phyloP scores from a whole-genome alignment of 2,797 vertebrate genomes.

The Triplophysa yarkandensis region DNA sequence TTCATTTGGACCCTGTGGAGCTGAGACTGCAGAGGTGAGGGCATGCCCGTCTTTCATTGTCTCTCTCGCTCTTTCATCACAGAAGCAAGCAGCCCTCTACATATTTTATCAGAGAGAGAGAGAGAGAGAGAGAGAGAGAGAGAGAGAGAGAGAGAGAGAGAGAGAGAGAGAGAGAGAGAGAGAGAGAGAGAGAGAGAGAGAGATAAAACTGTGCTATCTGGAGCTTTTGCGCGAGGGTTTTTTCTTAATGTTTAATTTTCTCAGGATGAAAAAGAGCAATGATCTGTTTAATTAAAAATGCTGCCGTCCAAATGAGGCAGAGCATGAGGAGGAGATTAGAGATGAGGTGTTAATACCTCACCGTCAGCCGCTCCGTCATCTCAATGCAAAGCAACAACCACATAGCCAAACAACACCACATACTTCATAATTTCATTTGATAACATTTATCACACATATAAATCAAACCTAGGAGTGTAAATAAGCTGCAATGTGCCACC shows the following conservation, averaged over 20 bases:
- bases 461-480: neutral
- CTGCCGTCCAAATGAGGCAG: slow-evolving; percentile 68
- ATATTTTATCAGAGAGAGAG: slow-evolving; percentile 58
- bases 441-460: neutral
- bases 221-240: slow-evolving; percentile 50
- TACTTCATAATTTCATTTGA: neutral
- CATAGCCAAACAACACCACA: no score
- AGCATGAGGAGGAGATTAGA: slow-evolving; percentile 75
- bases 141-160: slow-evolving; percentile 30
- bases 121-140: slow-evolving; percentile 32
- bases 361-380: slow-evolving; percentile 11
- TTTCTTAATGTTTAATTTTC: slow-evolving; percentile 73
- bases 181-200: slow-evolving; percentile 38
- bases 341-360: slow-evolving; percentile 61
- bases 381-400: slow-evolving; percentile 7
- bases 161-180: slow-evolving; percentile 37
- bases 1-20: slow-evolving; percentile 90
- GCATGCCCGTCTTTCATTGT: neutral
- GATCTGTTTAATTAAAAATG: slow-evolving; percentile 84
- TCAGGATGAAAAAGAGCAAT: slow-evolving; percentile 68
- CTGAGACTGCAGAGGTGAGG: slow-evolving; percentile 88
- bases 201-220: slow-evolving; percentile 21
- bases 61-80: slow-evolving; percentile 20
- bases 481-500: no score
- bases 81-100: slow-evolving; percentile 53